Evolutionary conservation across 2,888 invertebrate genomes (phyloP), one percentile per base, ranked within the genome.

Genomic region (Philhelius pedissequus): DNA sequence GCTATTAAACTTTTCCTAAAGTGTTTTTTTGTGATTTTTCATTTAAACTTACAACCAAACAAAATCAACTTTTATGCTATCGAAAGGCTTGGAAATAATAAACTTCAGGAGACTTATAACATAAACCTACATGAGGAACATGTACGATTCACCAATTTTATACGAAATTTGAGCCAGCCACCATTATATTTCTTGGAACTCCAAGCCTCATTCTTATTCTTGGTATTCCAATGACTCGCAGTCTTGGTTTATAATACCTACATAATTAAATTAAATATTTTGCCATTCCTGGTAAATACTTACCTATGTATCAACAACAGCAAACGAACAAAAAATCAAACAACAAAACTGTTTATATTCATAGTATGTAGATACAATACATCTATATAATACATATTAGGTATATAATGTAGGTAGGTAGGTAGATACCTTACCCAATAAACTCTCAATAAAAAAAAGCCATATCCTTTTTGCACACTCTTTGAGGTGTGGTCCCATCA

Each of bases 401-500:
- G n/a, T n/a, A n/a, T n/a, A n/a, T n/a, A n/a, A n/a, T n/a, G n/a
- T n/a, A n/a, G n/a, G n/a, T n/a, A n/a, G n/a, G n/a, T n/a, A n/a
- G n/a, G n/a, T n/a, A n/a, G n/a, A n/a, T n/a, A n/a, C n/a, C n/a
- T n/a, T n/a, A 58, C 43, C 27, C 40, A 62, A 62, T 62, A 40
- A 62, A 43, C 40, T 62, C 22, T n/a, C 43, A 62, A 32, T 64
- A 64, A 62, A 30, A 43, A 43, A 45, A 27, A 25, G 18, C 8
- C 18, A 32, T 48, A 22, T 48, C 45, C 64, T 32, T 64, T 32
- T 64, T 13, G 11, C 15, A 32, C 18, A 20, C 20, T 45, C 13
- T 45, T 32, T 32, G 48, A 64, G 64, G 64, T 64, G 64, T 64
- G 64, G 64, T 64, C 64, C 15, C 64, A 64, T 64, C 64, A 35